Conservation (phyloP, 2,113 vertebrate species). For the Globicephala melas region DNA sequence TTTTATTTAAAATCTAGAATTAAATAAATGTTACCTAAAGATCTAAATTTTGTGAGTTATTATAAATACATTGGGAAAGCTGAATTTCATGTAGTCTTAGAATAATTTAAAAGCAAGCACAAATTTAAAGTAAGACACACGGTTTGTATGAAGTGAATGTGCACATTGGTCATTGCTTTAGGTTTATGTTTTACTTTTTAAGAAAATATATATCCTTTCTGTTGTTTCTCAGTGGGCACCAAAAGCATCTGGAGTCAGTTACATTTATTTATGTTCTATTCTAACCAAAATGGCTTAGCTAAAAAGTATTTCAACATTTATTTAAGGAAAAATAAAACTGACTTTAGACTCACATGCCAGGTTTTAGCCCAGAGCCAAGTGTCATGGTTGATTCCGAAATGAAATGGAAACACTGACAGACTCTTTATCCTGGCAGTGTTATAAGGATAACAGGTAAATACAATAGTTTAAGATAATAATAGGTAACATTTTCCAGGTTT, state of each 20-base stretch:
- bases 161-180: neutral
- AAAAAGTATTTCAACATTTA: slow-evolving; percentile 66
- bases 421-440: neutral
- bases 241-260: slow-evolving; percentile 60
- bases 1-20: slow-evolving; percentile 24
- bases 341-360: slow-evolving; percentile 23
- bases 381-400: neutral
- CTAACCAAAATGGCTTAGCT: slow-evolving; percentile 55
- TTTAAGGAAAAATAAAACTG: slow-evolving; percentile 66
- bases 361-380: slow-evolving; percentile 68
- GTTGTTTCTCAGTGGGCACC: neutral
- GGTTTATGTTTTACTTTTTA: slow-evolving; percentile 48
- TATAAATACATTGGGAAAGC: neutral
- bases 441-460: slow-evolving; percentile 46
- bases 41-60: neutral
- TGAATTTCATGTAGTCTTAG: neutral
- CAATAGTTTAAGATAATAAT: slow-evolving; percentile 36
- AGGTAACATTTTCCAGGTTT: slow-evolving; percentile 55
- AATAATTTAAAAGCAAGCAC: neutral
- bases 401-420: slow-evolving; percentile 43
- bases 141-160: neutral
- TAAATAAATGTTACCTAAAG: neutral
- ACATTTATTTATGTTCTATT: slow-evolving; percentile 65
- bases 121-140: neutral
- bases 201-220: slow-evolving; percentile 43